Percentiles rank a stretch among this genome's conserved stretches.
Evolutionary conservation across 1,140 invertebrate species (phyloP).

Genomic region (Frieseomelitta varia): DNA sequence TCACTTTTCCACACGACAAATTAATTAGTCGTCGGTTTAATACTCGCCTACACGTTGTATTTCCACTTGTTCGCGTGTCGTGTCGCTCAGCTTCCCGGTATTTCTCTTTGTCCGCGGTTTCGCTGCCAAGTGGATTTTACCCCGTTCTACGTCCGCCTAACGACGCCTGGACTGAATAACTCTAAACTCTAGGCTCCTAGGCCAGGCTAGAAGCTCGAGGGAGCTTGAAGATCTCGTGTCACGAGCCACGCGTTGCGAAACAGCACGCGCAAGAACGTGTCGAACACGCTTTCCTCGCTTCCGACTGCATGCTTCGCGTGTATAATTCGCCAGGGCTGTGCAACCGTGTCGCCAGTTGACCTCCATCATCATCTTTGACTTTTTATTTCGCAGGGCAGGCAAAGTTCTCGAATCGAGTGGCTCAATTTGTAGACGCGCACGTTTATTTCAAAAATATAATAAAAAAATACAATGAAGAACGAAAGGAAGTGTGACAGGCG

Average conservation of each 20-base stretch:
- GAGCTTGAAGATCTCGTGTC: neutral
- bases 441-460: too few relatives aligned
- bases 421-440: neutral
- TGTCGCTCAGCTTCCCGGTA: neutral
- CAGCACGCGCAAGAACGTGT: conserved; percentile 16
- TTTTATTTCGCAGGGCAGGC: too few relatives aligned
- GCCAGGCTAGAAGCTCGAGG: neutral
- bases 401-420: neutral
- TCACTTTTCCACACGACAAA: neutral
- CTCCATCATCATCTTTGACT: neutral
- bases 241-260: neutral
- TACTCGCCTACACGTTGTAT: conserved; percentile 5
- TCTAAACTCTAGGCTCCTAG: neutral
- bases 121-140: neutral
- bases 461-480: too few relatives aligned
- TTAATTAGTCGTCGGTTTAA: conserved; percentile 35
- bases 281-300: neutral
- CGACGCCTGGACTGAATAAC: conserved; percentile 10
- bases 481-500: too few relatives aligned
- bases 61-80: neutral
- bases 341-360: neutral
- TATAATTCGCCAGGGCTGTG: neutral
- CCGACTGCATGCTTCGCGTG: neutral
- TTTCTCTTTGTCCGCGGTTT: conserved; percentile 20
- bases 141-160: neutral